These are phyloP conservation scores for Mus minutoides DNA, from an alignment of 2,797 vertebrate genomes.

Conservation along the genomic window DNA sequence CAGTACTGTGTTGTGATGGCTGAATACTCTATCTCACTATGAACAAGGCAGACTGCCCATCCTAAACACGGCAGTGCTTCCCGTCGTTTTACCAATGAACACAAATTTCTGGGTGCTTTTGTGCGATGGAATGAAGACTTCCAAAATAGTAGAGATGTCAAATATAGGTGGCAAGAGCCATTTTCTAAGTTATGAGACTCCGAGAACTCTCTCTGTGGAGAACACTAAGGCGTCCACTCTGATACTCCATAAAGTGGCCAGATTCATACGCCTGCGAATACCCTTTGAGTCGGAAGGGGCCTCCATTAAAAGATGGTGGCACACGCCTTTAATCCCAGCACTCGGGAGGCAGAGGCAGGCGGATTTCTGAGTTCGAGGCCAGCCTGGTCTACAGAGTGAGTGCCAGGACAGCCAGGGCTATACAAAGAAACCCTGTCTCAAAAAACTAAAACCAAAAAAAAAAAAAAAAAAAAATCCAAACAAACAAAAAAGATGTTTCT, in stretches of 20 bases:
- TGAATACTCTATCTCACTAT: slow-evolving; percentile 77
- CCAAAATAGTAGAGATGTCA: slow-evolving; percentile 89
- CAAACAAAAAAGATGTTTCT: slow-evolving; percentile 85
- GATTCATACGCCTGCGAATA: slow-evolving; percentile 89
- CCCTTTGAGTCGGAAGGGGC: slow-evolving; percentile 86
- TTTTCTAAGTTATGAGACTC: slow-evolving; percentile 83
- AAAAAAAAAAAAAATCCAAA: too few species aligned
- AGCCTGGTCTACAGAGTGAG: too few species aligned
- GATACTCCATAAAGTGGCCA: slow-evolving; percentile 88
- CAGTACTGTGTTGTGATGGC: slow-evolving; percentile 82
- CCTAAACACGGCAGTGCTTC: slow-evolving; percentile 75
- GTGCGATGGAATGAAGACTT: slow-evolving; percentile 87
- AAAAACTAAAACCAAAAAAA: too few species aligned
- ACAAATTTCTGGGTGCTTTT: slow-evolving; percentile 76
- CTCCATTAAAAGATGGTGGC: slow-evolving; percentile 85
- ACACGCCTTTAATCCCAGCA: too few species aligned
- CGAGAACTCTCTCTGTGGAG: neutral
- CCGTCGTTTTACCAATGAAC: slow-evolving; percentile 70
- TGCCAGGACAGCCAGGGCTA: too few species aligned
- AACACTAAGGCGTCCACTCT: slow-evolving; percentile 80
- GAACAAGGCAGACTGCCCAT: slow-evolving; percentile 82
- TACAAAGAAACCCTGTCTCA: too few species aligned
- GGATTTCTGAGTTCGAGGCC: too few species aligned
- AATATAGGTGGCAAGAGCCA: slow-evolving; percentile 74
- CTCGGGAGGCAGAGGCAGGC: too few species aligned